Base-by-base conservation (phyloP, 2,888 invertebrate genomes). In the Perizoma affinitatum region DNA sequence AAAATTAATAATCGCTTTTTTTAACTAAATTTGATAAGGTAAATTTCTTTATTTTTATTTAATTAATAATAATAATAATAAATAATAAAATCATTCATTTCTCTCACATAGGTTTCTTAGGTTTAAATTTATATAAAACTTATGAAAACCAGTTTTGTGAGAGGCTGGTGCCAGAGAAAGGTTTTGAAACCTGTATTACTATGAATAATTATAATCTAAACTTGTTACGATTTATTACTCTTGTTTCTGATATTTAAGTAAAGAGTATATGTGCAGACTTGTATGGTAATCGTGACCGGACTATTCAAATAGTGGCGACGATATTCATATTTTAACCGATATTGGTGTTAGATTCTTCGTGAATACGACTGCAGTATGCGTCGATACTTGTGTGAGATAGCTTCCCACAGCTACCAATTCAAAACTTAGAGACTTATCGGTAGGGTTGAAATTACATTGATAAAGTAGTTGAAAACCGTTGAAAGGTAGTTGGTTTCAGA, bases 251-350 rank as follows among this genome's bases (percentile, higher is more conserved):
- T 54, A 53, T 36, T 6, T 41, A 35, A 56, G 48, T 44, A 41
- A 11, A 41, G 7, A 51, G 54, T 54, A 51, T 54, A 47, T 46
- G 51, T 66, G 55, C 64, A 68, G 70, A 75, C 69, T 71, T 72
- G 68, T 57, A 64, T 64, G 64, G 67, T 73, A 78, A 75, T 76
- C 83, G 83, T 83, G 83, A 80, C 79, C 56, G 63, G 78, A 79
- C 74, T 83, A 61, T 70, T 77, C 69, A 75, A 79, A 75, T 64
- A 73, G 58, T 65, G 58, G 72, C 72, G 79, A 82, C 76, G 76
- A 83, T 84, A 85, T 84, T 83, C 83, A 84, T 84, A 84, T 83
- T 84, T 84, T 78, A 82, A 71, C 56, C 67, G 71, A 74, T 80
- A 83, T 82, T 78, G 77, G 73, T 65, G 67, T 65, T 68, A 76